phyloP scores from a whole-genome alignment of 2,888 invertebrate species.

The Sialis lutaria region DNA sequence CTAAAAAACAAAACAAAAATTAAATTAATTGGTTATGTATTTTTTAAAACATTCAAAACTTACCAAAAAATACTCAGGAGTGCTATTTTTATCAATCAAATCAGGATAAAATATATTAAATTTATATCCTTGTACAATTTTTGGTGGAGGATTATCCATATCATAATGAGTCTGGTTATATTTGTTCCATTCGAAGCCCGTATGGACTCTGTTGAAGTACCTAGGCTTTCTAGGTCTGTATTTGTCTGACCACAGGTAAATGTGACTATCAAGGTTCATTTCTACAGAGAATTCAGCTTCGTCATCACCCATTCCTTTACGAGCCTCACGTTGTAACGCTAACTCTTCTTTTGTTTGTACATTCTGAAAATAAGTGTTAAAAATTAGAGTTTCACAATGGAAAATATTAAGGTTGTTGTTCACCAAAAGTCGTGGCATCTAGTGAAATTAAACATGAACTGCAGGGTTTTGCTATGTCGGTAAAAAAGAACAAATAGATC shows the following conservation, averaged over 20 bases:
- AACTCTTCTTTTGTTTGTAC: conserved; percentile 32
- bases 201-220: conserved; percentile 92
- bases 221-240: conserved; percentile 93
- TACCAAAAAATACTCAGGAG: conserved; percentile 86
- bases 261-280: conserved; percentile 66
- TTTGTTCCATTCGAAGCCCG: conserved; percentile 99
- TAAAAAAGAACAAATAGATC: no score
- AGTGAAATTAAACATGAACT: no score
- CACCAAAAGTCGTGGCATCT: no score
- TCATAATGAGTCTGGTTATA: conserved; percentile 99
- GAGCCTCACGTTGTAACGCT: conserved; percentile 61
- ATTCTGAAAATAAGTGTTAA: conserved; percentile 13
- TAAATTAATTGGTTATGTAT: neutral
- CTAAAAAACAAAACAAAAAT: conserved; percentile 27
- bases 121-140: conserved; percentile 99
- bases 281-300: conserved; percentile 88
- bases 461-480: no score
- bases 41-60: conserved; percentile 17
- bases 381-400: neutral
- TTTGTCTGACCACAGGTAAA: conserved; percentile 94
- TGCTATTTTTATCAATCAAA: conserved; percentile 79
- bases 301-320: conserved; percentile 68
- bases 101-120: conserved; percentile 99
- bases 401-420: neutral
- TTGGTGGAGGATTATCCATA: conserved; percentile 99